Evolutionary conservation across 2,888 invertebrate species (phyloP), one percentile per base, ranked within the genome.

Genomic region (Drosophila basisetae): DNA sequence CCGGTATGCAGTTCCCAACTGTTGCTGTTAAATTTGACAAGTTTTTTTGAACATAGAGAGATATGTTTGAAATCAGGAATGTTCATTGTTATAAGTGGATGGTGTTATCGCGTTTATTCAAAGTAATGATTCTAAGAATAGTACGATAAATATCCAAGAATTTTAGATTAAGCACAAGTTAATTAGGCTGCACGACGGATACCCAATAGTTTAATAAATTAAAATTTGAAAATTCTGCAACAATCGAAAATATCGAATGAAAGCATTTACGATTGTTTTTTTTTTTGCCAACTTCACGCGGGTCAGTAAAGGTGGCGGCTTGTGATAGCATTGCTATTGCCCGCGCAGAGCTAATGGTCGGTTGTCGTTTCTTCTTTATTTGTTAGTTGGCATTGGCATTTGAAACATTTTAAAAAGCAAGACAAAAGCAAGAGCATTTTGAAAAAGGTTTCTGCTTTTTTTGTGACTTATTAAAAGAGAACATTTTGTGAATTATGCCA

Each of bases 401-500:
- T 31, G 4, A 11, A 58, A 10, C 56, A 41, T 47, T 61, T 64
- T 16, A 49, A 59, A 67, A 31, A 39, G 28, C 10, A 47, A 54
- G 33, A 11, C 11, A 11, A 62, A 52, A 39, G 11, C 7, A 31
- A 66, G 50, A 69, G 33, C 7, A 37, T 47, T 43, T 28, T 47
- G 4, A 9, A 18, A 7, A 22, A 22, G 41, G 35, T 28, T 49
- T 39, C 6, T 25, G 35, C 22, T 28, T 22, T 22, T 22, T 16
- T 25, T 25, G 47, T 11, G n/a, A 49, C 5, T 22, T 25, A 60
- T 35, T 49, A 6, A 9, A 16, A 11, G 10, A n/a, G 13, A 1
- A 5, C 30, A 53, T 28, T 9, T 31, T 2, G 25, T 35, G 16
- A 11, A 82, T 68, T 63, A 92, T 91, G 91, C 91, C 91, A 30